Conservation (phyloP, 2,888 invertebrate species). For the Philopedon plagiatum region DNA sequence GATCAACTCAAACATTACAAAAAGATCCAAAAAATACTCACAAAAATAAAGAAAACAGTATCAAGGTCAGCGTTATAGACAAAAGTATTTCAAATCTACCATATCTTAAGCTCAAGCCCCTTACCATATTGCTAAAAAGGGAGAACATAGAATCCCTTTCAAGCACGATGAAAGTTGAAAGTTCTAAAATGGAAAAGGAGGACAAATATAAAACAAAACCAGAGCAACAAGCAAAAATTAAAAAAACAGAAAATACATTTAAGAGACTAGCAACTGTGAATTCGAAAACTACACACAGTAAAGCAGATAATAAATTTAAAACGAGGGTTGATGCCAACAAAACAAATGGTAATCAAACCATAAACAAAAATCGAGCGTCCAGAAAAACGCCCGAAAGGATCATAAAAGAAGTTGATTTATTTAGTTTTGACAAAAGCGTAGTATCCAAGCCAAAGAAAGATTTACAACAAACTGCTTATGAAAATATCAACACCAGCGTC, state of each 20-base stretch:
- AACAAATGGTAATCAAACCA: not conserved
- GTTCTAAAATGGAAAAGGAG: not conserved
- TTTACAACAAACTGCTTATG: not conserved
- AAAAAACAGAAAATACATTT: not conserved
- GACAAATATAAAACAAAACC: not conserved
- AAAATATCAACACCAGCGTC: not conserved
- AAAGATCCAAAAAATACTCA: not conserved
- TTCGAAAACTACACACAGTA: not conserved
- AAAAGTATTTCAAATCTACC: too few relatives aligned
- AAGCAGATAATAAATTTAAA: not conserved
- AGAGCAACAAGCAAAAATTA: not conserved
- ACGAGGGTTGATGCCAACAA: not conserved
- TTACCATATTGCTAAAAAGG: not conserved
- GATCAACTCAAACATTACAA: not conserved
- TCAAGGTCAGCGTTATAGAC: too few relatives aligned
- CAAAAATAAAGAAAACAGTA: not conserved
- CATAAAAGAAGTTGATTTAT: not conserved
- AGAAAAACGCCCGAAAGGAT: not conserved
- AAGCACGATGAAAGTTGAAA: not conserved
- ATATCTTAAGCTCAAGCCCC: not conserved
- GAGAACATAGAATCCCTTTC: not conserved
- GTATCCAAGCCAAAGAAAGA: not conserved
- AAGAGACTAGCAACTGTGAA: not conserved
- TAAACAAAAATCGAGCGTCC: too few relatives aligned
- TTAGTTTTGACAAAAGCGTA: not conserved